Conservation (phyloP, 2,113 vertebrate genomes). For the Meles meles region DNA sequence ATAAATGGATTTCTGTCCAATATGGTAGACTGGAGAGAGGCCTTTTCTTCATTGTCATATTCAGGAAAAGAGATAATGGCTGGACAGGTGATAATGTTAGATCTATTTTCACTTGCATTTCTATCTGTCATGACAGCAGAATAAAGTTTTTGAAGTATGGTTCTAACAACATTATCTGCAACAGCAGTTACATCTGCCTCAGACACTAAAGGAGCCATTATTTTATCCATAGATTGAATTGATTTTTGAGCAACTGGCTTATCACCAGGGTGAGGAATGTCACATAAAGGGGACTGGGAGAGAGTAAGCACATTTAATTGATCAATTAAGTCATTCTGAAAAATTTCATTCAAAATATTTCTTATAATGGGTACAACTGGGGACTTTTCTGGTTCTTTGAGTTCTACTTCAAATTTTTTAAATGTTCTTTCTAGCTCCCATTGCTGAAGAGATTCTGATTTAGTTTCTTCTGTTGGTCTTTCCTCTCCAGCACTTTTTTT, state of each 20-base stretch:
- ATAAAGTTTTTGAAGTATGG: slow-evolving; percentile 48
- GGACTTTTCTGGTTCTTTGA: slow-evolving; percentile 36
- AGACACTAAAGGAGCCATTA: not conserved
- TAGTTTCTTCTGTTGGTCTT: not conserved
- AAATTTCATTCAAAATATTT: slow-evolving; percentile 57
- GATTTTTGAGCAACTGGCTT: not conserved
- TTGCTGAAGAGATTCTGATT: slow-evolving; percentile 11
- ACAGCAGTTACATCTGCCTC: slow-evolving; percentile 45
- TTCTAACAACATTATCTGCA: slow-evolving; percentile 16
- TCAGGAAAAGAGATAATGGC: not conserved
- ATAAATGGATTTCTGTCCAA: not conserved
- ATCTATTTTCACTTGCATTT: not conserved
- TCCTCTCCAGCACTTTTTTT: not conserved
- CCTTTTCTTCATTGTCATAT: not conserved
- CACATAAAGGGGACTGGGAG: not conserved
- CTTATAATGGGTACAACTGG: slow-evolving; percentile 12
- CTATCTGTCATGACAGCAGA: not conserved
- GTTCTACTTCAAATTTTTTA: slow-evolving; percentile 26
- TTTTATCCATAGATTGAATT: not conserved
- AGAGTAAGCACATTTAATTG: not conserved
- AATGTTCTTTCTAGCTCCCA: slow-evolving; percentile 6
- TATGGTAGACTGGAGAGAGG: not conserved
- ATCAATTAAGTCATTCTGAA: slow-evolving; percentile 24
- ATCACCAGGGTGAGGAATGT: not conserved
- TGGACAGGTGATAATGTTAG: not conserved